phyloP scores from a whole-genome alignment of 2,797 vertebrate species.

The Cottoperca gobio region DNA sequence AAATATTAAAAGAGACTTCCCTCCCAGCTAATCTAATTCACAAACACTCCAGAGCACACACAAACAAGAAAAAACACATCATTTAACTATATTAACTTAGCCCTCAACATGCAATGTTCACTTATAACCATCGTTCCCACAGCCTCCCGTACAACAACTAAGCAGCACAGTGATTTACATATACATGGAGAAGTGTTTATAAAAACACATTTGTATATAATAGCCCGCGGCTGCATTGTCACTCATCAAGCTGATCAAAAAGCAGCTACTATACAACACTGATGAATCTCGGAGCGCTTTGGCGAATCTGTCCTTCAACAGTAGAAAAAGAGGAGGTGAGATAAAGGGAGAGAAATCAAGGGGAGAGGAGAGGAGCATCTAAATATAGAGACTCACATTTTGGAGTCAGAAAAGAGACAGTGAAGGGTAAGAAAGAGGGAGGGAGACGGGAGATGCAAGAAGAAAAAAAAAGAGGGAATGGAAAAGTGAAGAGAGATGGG shows the following conservation, averaged over 20 bases:
- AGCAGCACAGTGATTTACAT: conserved; percentile 66
- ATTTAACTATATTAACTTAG: conserved; percentile 57
- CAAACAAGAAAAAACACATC: conserved; percentile 40
- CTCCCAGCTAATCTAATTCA: conserved; percentile 74
- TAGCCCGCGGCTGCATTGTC: conserved; percentile 73
- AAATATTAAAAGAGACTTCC: conserved; percentile 79
- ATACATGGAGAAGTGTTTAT: conserved; percentile 69
- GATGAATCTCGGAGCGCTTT: conserved; percentile 73
- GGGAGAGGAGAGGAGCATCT: conserved; percentile 78
- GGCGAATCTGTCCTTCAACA: conserved; percentile 78
- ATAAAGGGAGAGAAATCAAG: conserved; percentile 78
- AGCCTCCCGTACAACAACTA: conserved; percentile 24
- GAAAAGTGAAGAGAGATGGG: conserved; percentile 23
- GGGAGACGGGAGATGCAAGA: conserved; percentile 43
- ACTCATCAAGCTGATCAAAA: conserved; percentile 83
- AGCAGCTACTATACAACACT: conserved; percentile 67
- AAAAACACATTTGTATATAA: conserved; percentile 74
- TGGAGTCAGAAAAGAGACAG: conserved; percentile 77
- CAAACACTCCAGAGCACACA: conserved; percentile 61
- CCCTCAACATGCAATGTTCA: conserved; percentile 46
- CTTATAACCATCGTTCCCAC: conserved; percentile 30
- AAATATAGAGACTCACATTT: conserved; percentile 82
- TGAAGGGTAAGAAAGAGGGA: conserved; percentile 70
- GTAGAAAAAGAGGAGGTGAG: conserved; percentile 69
- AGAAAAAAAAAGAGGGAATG: conserved; percentile 14